Evolutionary conservation across 2,888 invertebrate genomes (phyloP).

Genomic region (Plusia festucae): DNA sequence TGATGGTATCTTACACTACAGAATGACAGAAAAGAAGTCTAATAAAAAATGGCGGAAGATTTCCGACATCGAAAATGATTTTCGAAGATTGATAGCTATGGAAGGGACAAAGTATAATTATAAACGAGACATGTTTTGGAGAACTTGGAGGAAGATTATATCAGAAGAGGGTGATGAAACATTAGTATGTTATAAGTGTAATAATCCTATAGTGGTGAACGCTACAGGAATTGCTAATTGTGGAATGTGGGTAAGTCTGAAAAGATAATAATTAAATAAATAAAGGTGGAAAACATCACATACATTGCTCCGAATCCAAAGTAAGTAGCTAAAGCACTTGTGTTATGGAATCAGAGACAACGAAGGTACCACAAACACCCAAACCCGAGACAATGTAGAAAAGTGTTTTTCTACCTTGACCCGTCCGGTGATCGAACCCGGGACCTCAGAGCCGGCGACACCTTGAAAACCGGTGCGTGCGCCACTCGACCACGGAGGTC

Average conservation of each 20-base stretch:
- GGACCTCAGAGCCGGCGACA: too few species aligned
- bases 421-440: too few species aligned
- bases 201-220: constrained; percentile 57
- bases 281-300: too few species aligned
- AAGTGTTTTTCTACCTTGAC: too few species aligned
- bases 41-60: constrained; percentile 45
- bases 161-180: constrained; percentile 47
- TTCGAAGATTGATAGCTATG: constrained; percentile 68
- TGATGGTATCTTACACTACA: constrained; percentile 66
- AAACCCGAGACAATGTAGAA: too few species aligned
- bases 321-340: too few species aligned
- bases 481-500: too few species aligned
- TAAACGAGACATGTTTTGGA: constrained; percentile 74
- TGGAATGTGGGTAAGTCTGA: constrained; percentile 73
- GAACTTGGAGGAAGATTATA: constrained; percentile 74
- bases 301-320: too few species aligned
- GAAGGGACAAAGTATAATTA: constrained; percentile 69
- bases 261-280: too few species aligned
- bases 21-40: constrained; percentile 30
- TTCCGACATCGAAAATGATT: constrained; percentile 64
- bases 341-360: too few species aligned
- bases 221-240: constrained; percentile 59
- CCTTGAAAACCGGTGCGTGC: too few species aligned
- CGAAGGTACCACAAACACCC: too few species aligned
- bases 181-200: constrained; percentile 70